Evolutionary conservation across 2,888 invertebrate genomes (phyloP), one percentile per base, ranked within the genome.

Genomic region (Abrostola tripartita): DNA sequence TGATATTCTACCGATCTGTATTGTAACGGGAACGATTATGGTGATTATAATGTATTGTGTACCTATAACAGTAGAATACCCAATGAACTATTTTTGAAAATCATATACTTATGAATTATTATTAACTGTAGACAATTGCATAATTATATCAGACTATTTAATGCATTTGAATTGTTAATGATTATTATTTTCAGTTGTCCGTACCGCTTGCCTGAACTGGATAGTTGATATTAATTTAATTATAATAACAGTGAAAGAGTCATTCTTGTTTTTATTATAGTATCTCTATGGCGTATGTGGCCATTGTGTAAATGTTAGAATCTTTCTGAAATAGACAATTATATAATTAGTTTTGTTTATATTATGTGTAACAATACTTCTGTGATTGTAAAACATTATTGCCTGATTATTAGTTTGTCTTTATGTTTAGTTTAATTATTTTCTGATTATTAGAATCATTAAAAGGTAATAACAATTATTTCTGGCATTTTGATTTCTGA

Each of bases 371-470:
- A 81, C 82, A 85, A 84, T 83, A 87, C 84, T 88, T 85, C 89
- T 89, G 88, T 89, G 89, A 89, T 89, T 86, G 81, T 84, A 79
- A 84, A 85, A 84, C 80, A 82, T 82, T 83, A 84, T 85, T 85
- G 86, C 82, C 84, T 83, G 81, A 81, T 65, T 83, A 80, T 81
- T 85, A 69, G 77, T 82, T 84, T 85, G 80, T 78, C 76, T 80
- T 80, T 81, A 65, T 69, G 76, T 81, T 83, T 84, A 84, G 78
- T 81, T 84, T 83, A 79, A 75, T 81, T 80, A 53, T 69, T 78
- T 78, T 80, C 71, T 77, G 67, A 78, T 71, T 66, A 74, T 76
- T 78, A 66, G 72, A 71, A 78, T 77, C 74, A 72, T 79, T 82
- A 74, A 74, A 68, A 74, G 70, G 51, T 76, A 70, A 69, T 72